A percentile compares a stretch with the other conserved stretches of the same genome.
Conservation (phyloP, 2,113 vertebrate species). For the Heterochromis multidens region DNA sequence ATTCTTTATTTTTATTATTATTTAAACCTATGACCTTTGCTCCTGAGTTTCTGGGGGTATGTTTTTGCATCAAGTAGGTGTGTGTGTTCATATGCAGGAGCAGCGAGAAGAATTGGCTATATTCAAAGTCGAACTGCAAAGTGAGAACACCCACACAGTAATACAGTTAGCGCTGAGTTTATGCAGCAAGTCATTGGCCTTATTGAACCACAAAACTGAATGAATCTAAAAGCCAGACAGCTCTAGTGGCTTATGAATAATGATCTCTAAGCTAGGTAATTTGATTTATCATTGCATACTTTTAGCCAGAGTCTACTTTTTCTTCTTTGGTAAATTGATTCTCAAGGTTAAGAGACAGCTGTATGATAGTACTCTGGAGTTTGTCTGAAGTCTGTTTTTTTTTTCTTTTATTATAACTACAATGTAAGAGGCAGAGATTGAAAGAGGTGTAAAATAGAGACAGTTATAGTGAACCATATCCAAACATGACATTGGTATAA, state of each 20-base stretch:
- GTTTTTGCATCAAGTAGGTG: not conserved
- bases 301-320: slow-evolving; percentile 40
- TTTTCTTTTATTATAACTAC: slow-evolving; percentile 10
- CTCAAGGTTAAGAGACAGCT: slow-evolving; percentile 29
- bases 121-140: not conserved
- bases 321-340: slow-evolving; percentile 57
- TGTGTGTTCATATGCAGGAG: not conserved
- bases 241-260: slow-evolving; percentile 56
- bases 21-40: slow-evolving; percentile 31
- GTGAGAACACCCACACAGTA: slow-evolving; percentile 18
- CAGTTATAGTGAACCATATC: not conserved
- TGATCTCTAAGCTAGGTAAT: slow-evolving; percentile 57
- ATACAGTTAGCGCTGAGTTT: slow-evolving; percentile 50
- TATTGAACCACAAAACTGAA: slow-evolving; percentile 52
- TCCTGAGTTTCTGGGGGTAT: not conserved
- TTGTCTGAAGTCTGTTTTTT: slow-evolving; percentile 19
- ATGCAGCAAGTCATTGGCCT: slow-evolving; percentile 49
- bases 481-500: not conserved
- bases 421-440: not conserved
- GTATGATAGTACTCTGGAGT: slow-evolving; percentile 24
- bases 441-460: not conserved
- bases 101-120: not conserved
- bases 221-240: slow-evolving; percentile 55
- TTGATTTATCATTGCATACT: slow-evolving; percentile 60
- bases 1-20: not conserved